Conservation (phyloP, 2,888 invertebrate genomes). For the Phaedon cochleariae region DNA sequence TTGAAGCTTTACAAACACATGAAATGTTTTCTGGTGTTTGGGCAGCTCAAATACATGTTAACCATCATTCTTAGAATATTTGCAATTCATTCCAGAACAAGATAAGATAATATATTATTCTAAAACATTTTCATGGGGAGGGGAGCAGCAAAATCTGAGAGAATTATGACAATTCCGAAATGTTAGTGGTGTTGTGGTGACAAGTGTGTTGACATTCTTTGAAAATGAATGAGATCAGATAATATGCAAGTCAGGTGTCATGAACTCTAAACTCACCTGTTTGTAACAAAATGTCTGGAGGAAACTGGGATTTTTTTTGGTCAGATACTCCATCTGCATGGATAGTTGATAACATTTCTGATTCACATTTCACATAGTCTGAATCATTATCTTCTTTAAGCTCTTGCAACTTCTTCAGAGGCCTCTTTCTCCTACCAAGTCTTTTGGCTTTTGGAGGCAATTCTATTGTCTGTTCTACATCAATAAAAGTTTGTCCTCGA, state of each 20-base stretch:
- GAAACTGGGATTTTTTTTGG: conserved; percentile 23
- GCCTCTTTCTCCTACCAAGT: conserved; percentile 19
- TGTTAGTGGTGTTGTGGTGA: too few relatives aligned
- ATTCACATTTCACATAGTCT: conserved; percentile 23
- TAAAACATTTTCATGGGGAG: too few relatives aligned
- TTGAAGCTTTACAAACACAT: too few relatives aligned
- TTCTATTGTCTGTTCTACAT: neutral
- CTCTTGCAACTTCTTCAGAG: neutral
- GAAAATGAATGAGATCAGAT: neutral
- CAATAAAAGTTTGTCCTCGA: conserved; percentile 2
- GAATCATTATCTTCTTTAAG: conserved; percentile 14
- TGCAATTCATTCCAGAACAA: too few relatives aligned
- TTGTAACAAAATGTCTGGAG: conserved; percentile 23
- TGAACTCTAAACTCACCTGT: conserved; percentile 20
- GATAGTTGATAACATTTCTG: conserved; percentile 21
- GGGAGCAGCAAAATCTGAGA: too few relatives aligned
- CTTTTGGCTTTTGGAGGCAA: conserved; percentile 13
- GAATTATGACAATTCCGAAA: too few relatives aligned
- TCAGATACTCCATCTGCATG: conserved; percentile 33
- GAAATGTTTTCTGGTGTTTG: too few relatives aligned
- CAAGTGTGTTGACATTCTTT: too few relatives aligned
- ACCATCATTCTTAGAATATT: too few relatives aligned
- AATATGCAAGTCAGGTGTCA: neutral
- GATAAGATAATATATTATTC: too few relatives aligned
- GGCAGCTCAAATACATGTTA: too few relatives aligned